Base-by-base conservation (phyloP, 2,113 vertebrate genomes). In the Phoenicopterus ruber region DNA sequence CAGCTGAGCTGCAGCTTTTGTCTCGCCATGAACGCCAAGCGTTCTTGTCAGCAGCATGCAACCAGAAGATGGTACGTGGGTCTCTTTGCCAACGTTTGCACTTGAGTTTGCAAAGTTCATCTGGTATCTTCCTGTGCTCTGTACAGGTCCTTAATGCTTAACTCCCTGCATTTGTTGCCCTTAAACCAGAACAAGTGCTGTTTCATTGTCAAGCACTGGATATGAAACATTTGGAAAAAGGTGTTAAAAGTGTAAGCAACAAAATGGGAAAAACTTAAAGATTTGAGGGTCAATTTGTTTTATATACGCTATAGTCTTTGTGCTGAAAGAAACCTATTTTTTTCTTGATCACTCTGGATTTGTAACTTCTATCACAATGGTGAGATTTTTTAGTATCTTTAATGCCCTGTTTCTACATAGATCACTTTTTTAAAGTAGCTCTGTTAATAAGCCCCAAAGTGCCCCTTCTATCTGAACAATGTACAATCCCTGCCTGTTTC, bases 51-150 rank as follows among this genome's bases (percentile, higher is more conserved):
- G 5, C 19, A 74, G 36, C 16, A 9, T 20, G 50, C 29, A 65
- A 50, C 11, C 24, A 29, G 54, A 34, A 24, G 25, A 49, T 55
- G 0, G 0, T 32, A 11, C 6, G 0, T n/a, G 59, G 17, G 21
- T 82, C 26, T 74, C 32, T 65, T 36, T 61, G 46, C 29, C 17
- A 50, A 12, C 61, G 20, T 57, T 86, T 57, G 17, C 38, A 9
- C 46, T 67, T 11, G 28, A 50, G 26, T 59, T 90, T 47, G 20
- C 14, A 19, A 7, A 90, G 15, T 70, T 92, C 3, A 2, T 65
- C 8, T 25, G 44, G 3, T 85, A 10, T 26, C 24, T 55, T 55
- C 25, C 32, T 29, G 32, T 66, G n/a, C 49, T 62, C 24, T 28
- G 13, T 74, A 42, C 20, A 29, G 22, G 3, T 47, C n/a, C 26